phyloP scores from a whole-genome alignment of 2,797 vertebrate genomes.

The Rhabdomys pumilio region DNA sequence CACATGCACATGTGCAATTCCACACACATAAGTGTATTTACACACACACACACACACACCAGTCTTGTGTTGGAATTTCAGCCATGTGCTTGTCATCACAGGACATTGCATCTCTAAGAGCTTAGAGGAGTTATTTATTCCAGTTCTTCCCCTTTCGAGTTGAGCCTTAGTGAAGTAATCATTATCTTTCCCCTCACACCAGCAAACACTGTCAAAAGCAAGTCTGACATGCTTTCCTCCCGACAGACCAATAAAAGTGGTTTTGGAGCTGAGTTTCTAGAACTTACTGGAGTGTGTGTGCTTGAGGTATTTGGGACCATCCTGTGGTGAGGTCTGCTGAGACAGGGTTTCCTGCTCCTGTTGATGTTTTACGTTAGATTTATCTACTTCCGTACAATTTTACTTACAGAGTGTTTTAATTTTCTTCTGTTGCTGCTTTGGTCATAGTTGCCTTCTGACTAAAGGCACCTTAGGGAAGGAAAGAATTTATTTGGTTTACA shows the following conservation, averaged over 20 bases:
- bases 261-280: slow-evolving; percentile 40
- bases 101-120: slow-evolving; percentile 15
- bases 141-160: slow-evolving; percentile 28
- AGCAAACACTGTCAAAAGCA: not conserved
- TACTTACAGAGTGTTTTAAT: not conserved
- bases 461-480: not conserved
- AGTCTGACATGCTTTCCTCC: not conserved
- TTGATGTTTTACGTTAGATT: not conserved
- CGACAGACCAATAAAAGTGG: not conserved
- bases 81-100: not conserved
- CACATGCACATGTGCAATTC: not conserved
- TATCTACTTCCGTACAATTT: not conserved
- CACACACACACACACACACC: not conserved
- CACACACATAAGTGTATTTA: not conserved
- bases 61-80: slow-evolving; percentile 42
- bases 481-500: not conserved
- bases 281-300: not conserved
- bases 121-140: slow-evolving; percentile 38
- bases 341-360: not conserved
- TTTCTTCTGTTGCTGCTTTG: not conserved
- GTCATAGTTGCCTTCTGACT: not conserved
- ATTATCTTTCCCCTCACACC: slow-evolving; percentile 2
- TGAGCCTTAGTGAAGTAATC: not conserved
- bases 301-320: slow-evolving; percentile 13
- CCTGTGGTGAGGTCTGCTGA: not conserved